phyloP scores from a whole-genome alignment of 2,888 invertebrate species.

The Chrysotoxum bicinctum region DNA sequence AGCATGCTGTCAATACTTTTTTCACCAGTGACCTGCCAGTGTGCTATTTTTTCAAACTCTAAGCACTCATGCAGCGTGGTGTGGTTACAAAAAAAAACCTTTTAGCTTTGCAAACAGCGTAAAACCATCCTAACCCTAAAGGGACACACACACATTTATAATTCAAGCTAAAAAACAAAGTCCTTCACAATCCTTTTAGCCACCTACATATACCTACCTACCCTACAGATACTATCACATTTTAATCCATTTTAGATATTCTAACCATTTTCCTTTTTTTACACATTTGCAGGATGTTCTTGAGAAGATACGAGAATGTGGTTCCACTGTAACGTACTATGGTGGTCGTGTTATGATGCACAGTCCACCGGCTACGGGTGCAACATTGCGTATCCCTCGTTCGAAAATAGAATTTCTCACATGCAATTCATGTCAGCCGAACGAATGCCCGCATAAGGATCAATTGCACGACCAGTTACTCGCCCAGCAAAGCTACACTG shows the following conservation, averaged over 20 bases:
- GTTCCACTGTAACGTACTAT: slow-evolving; percentile 94
- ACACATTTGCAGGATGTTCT: slow-evolving; percentile 85
- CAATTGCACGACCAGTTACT: slow-evolving; percentile 70
- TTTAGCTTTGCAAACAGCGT: slow-evolving; percentile 19
- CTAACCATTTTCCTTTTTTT: slow-evolving; percentile 74
- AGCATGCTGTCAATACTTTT: slow-evolving; percentile 7
- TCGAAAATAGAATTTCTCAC: slow-evolving; percentile 78
- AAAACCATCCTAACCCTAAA: not conserved
- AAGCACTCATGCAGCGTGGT: not conserved
- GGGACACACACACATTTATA: not conserved
- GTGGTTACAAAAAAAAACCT: slow-evolving; percentile 1
- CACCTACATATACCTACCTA: too few species aligned
- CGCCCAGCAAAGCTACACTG: slow-evolving; percentile 68
- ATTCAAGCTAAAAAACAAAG: not conserved
- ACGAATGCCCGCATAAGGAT: slow-evolving; percentile 74
- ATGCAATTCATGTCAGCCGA: slow-evolving; percentile 81
- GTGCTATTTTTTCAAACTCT: not conserved
- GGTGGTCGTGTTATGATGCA: slow-evolving; percentile 91
- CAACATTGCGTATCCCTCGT: slow-evolving; percentile 81
- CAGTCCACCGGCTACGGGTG: slow-evolving; percentile 80
- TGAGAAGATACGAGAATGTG: slow-evolving; percentile 92
- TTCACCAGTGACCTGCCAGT: slow-evolving; percentile 11
- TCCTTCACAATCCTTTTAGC: not conserved
- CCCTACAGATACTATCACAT: not conserved
- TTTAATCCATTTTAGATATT: slow-evolving; percentile 30